These are phyloP conservation scores for Myzus persicae DNA, from an alignment of 1,140 invertebrate genomes.

Conservation along the genomic window DNA sequence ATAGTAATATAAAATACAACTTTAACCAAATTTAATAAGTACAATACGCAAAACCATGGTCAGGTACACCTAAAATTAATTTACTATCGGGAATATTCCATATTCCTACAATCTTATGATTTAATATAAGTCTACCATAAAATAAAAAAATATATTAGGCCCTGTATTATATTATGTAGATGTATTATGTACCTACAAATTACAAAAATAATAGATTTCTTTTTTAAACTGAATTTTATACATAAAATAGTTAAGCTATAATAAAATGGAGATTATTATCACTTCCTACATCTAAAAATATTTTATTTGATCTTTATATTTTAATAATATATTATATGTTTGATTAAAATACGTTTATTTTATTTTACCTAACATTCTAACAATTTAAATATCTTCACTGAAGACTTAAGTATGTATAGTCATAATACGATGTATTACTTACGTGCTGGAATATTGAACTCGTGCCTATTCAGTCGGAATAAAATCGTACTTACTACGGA, in stretches of 20 bases:
- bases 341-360: background rate
- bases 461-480: background rate
- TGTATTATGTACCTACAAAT: too few species aligned
- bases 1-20: too few species aligned
- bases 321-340: background rate
- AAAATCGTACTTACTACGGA: constrained; percentile 28
- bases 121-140: too few species aligned
- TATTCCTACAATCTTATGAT: background rate
- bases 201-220: too few species aligned
- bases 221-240: too few species aligned
- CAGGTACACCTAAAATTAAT: background rate
- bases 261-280: background rate
- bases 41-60: background rate
- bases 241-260: too few species aligned
- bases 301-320: background rate
- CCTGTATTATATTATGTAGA: too few species aligned
- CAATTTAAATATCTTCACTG: background rate
- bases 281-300: background rate
- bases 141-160: too few species aligned
- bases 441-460: background rate
- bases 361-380: background rate
- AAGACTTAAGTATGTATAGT: background rate
- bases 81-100: background rate
- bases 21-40: too few species aligned
- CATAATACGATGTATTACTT: background rate